Percentiles rank a stretch among this genome's conserved stretches.
phyloP scores from a whole-genome alignment of 1,140 invertebrate species.

The Drosophila prosaltans region DNA sequence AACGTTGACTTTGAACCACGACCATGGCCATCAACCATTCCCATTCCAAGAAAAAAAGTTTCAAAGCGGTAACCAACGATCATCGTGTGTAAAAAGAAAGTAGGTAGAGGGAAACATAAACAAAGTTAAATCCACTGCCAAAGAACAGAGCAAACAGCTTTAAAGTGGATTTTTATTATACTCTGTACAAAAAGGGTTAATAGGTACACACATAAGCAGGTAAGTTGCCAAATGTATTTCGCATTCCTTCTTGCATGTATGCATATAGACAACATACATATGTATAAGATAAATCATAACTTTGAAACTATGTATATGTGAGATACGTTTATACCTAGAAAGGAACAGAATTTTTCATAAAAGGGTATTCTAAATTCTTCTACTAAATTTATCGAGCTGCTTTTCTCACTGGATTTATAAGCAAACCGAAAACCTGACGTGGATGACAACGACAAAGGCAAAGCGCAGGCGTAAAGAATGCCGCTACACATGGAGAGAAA shows the following conservation, averaged over 20 bases:
- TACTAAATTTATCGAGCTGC: slow-evolving; percentile 12
- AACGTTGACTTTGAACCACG: slow-evolving; percentile 35
- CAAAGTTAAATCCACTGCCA: slow-evolving; percentile 62
- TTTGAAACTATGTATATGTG: too few species aligned
- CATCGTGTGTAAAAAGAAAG: slow-evolving; percentile 72
- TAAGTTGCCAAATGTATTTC: too few species aligned
- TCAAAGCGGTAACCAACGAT: slow-evolving; percentile 44
- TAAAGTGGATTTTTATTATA: slow-evolving; percentile 17
- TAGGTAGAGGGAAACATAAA: slow-evolving; percentile 75
- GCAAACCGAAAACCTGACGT: slow-evolving; percentile 63
- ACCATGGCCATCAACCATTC: slow-evolving; percentile 26
- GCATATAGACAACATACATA: too few species aligned
- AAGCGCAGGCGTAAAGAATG: slow-evolving; percentile 72
- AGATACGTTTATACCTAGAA: too few species aligned
- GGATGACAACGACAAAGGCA: slow-evolving; percentile 62
- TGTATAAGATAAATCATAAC: too few species aligned
- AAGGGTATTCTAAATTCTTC: neutral
- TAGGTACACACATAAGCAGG: neutral
- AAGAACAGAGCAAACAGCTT: slow-evolving; percentile 45
- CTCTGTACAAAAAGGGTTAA: neutral
- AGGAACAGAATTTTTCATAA: too few species aligned
- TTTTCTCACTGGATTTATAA: slow-evolving; percentile 43
- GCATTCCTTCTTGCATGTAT: too few species aligned
- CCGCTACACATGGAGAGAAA: slow-evolving; percentile 24
- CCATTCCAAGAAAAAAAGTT: slow-evolving; percentile 50